Percentiles rank a stretch among this genome's conserved stretches.
Conservation (phyloP, 1,140 invertebrate genomes). For the Drosophila nigrodunni region DNA sequence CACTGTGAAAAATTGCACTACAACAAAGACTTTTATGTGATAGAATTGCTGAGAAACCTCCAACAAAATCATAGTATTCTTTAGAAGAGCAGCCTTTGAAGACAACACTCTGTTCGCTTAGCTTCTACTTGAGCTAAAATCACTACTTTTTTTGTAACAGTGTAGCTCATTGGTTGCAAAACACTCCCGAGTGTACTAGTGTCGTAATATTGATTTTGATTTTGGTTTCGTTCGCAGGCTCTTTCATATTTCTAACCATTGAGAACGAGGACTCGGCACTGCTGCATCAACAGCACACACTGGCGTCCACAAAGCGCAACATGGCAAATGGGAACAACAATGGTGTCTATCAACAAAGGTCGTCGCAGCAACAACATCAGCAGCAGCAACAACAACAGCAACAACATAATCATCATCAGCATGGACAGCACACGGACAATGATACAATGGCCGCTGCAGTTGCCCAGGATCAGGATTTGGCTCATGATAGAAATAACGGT, state of each 20-base stretch:
- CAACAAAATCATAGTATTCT: too few species aligned
- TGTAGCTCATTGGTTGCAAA: background rate
- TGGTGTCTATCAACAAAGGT: conserved; percentile 64
- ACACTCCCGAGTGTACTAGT: conserved; percentile 7
- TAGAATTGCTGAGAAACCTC: too few species aligned
- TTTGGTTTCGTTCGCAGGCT: conserved; percentile 86
- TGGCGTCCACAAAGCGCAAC: conserved; percentile 87
- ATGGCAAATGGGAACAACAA: conserved; percentile 73
- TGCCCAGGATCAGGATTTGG: conserved; percentile 51
- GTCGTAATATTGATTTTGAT: conserved; percentile 19
- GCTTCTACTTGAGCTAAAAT: background rate
- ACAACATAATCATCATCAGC: conserved; percentile 53
- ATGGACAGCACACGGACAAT: conserved; percentile 59
- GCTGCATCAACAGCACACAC: conserved; percentile 88
- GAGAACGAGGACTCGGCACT: conserved; percentile 90
- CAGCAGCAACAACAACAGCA: conserved; percentile 26
- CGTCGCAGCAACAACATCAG: conserved; percentile 63
- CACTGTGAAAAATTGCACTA: too few species aligned
- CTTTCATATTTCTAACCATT: conserved; percentile 96
- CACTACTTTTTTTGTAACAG: background rate
- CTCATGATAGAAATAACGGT: conserved; percentile 41
- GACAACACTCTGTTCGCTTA: background rate
- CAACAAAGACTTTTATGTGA: too few species aligned
- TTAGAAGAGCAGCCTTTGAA: too few species aligned
- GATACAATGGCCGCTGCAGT: conserved; percentile 65